phyloP scores from a whole-genome alignment of 2,113 vertebrate genomes.

The Sapajus apella region DNA sequence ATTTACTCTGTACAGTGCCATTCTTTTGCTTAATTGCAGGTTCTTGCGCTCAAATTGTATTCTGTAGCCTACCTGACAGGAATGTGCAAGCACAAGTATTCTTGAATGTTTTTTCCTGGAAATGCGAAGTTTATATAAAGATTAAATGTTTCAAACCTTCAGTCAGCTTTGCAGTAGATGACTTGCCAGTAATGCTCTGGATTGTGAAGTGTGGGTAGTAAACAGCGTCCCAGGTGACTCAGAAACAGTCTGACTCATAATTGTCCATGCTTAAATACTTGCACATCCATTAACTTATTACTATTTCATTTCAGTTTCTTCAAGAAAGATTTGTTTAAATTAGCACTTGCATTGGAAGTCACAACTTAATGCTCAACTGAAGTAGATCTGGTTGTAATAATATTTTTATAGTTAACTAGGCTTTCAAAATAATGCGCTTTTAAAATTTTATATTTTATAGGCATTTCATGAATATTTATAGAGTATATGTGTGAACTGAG shows the following conservation, averaged over 20 bases:
- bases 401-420: slow-evolving; percentile 67
- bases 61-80: slow-evolving; percentile 40
- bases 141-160: slow-evolving; percentile 43
- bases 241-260: not conserved
- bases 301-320: slow-evolving; percentile 24
- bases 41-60: slow-evolving; percentile 6
- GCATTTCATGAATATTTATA: slow-evolving; percentile 49
- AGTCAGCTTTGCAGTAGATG: not conserved
- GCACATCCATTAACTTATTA: slow-evolving; percentile 46
- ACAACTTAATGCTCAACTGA: slow-evolving; percentile 17
- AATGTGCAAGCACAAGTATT: not conserved
- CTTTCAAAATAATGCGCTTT: slow-evolving; percentile 66
- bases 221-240: slow-evolving; percentile 42
- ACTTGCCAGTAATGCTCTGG: not conserved
- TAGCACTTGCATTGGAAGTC: slow-evolving; percentile 45
- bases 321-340: slow-evolving; percentile 59
- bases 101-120: not conserved
- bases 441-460: slow-evolving; percentile 39
- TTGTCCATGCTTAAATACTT: not conserved
- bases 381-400: slow-evolving; percentile 47
- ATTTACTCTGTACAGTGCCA: not conserved
- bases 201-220: slow-evolving; percentile 25
- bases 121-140: not conserved
- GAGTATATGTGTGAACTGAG: not conserved
- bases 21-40: slow-evolving; percentile 50